phyloP scores from a whole-genome alignment of 2,888 invertebrate genomes.

The Nomada hirtipes region DNA sequence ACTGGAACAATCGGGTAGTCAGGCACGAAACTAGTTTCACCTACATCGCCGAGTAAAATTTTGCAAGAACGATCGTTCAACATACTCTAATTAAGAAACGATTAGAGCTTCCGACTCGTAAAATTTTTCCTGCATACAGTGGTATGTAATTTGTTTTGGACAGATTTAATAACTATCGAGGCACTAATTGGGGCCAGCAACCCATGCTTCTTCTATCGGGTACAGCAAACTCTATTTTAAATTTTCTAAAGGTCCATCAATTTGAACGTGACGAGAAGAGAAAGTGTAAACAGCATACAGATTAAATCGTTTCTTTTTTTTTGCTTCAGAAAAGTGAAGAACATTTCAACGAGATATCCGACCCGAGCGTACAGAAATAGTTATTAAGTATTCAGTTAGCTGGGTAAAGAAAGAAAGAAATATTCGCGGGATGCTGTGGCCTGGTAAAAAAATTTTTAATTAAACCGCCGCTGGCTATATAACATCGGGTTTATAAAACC shows the following conservation, averaged over 20 bases:
- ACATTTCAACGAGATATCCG: conserved; percentile 7
- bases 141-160: background rate
- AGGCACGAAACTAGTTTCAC: conserved; percentile 36
- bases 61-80: conserved; percentile 18
- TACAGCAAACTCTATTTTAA: background rate
- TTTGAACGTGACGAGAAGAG: background rate
- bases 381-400: conserved; percentile 16
- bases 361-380: conserved; percentile 2
- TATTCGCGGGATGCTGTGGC: background rate
- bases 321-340: background rate
- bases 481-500: conserved; percentile 23
- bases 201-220: too few relatives aligned
- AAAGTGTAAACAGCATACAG: background rate
- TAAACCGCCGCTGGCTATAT: conserved; percentile 33
- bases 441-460: conserved; percentile 30
- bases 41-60: conserved; percentile 18
- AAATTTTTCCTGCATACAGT: background rate
- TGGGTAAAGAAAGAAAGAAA: background rate
- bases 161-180: background rate
- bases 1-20: conserved; percentile 31
- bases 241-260: background rate
- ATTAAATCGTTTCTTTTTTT: conserved; percentile 8
- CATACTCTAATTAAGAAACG: conserved; percentile 10
- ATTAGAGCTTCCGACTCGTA: background rate
- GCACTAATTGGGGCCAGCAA: background rate